Percentiles rank a stretch among this genome's conserved stretches.
Conservation (phyloP, 1,140 invertebrate genomes). For the Oncopeltus fasciatus region DNA sequence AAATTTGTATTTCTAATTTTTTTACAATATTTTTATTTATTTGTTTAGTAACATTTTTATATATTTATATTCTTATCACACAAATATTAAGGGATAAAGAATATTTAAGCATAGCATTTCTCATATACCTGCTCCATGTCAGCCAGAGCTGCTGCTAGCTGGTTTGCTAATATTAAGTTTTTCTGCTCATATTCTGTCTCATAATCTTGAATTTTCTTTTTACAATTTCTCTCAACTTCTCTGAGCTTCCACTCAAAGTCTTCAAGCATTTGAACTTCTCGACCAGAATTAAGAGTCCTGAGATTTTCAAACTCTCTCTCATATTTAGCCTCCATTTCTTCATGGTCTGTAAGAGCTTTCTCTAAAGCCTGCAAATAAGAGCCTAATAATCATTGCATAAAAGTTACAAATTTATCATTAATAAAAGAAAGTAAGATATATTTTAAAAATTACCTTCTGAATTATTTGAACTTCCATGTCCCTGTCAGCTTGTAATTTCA, state of each 20-base stretch:
- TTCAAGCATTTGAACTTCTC: slow-evolving; percentile 45
- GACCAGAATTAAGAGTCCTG: slow-evolving; percentile 36
- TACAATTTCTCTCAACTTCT: slow-evolving; percentile 45
- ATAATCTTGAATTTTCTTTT: slow-evolving; percentile 39
- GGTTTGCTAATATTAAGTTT: slow-evolving; percentile 33
- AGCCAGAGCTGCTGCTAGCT: slow-evolving; percentile 31
- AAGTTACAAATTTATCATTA: neutral
- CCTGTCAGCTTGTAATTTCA: slow-evolving; percentile 28
- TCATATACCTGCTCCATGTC: slow-evolving; percentile 25
- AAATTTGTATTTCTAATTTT: no score
- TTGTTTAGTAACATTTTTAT: no score
- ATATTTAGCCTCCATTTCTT: slow-evolving; percentile 40
- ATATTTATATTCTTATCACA: no score
- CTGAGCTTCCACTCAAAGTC: slow-evolving; percentile 55
- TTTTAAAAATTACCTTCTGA: slow-evolving; percentile 31
- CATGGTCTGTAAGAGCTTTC: slow-evolving; percentile 39
- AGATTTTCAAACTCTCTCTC: slow-evolving; percentile 46
- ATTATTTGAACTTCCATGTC: slow-evolving; percentile 35
- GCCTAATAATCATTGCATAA: slow-evolving; percentile 1
- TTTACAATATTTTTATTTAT: no score
- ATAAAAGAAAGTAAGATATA: neutral
- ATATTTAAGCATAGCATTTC: no score
- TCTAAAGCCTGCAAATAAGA: slow-evolving; percentile 35
- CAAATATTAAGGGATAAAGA: no score
- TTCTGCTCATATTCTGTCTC: slow-evolving; percentile 38